Evolutionary conservation across 2,888 invertebrate genomes (phyloP), one percentile per base, ranked within the genome.

Genomic region (Hirtodrosophila confusa): DNA sequence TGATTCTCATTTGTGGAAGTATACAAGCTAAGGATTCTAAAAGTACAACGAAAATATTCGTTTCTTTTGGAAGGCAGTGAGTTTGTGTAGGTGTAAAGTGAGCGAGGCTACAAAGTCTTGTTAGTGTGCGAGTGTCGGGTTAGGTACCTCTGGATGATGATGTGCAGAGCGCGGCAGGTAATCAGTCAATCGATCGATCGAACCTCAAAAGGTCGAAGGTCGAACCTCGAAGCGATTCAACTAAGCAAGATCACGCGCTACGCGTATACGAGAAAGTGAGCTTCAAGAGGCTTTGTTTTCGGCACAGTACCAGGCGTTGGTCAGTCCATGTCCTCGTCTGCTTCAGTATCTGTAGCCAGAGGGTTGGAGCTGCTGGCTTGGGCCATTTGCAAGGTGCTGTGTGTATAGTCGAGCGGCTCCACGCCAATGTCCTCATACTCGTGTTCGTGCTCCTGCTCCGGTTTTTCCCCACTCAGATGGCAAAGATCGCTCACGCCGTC

Each of bases 31-130:
- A 56, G 76, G 57, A 67, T 65, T 83, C 77, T 61, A 66, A 55
- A 44, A 17, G 31, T 41, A 43, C 44, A 65, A 66, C 77, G 62
- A 66, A 49, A n/a, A 45, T 50, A 67, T 65, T 65, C 73, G 43
- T 69, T 61, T 40, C 69, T 49, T 58, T 61, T 85, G 80, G 85
- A 80, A 85, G 85, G 80, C 80, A 80, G 80, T 80, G 82, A 74
- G 82, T 77, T 63, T 63, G 56, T 61, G 33, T 77, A 70, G 50
- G 61, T 75, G 53, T 69, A 61, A 37, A 39, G 62, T 82, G 85
- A 80, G 85, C 85, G 82, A 85, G 85, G 85, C 85, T 80, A 76
- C 85, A 82, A 80, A 85, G 82, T 85, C 85, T 80, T 78, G n/a
- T 80, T 40, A 50, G 50, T 74, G 66, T 73, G 62, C 62, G 67